These are phyloP conservation scores for Leptothorax acervorum DNA, from an alignment of 2,888 invertebrate species.

Conservation along the genomic window DNA sequence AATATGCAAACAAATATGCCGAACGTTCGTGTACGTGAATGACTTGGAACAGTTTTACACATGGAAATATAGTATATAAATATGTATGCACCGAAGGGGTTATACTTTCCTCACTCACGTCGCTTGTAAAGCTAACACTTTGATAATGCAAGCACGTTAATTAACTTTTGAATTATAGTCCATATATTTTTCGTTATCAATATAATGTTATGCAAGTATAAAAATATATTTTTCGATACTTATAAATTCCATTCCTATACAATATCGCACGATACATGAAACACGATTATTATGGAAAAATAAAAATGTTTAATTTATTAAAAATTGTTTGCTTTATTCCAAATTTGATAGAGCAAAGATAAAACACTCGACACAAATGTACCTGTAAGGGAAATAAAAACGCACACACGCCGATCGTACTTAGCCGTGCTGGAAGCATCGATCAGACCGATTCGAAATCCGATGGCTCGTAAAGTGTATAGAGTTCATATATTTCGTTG, in stretches of 20 bases:
- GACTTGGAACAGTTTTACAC: slow-evolving; percentile 14
- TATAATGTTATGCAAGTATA: neutral
- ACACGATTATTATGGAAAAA: neutral
- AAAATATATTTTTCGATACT: neutral
- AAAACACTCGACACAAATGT: slow-evolving; percentile 7
- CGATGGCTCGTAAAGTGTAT: slow-evolving; percentile 55
- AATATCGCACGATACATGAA: neutral
- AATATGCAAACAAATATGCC: slow-evolving; percentile 49
- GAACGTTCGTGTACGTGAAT: neutral
- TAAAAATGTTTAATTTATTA: neutral
- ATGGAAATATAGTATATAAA: neutral
- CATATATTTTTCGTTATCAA: neutral
- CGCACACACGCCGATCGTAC: slow-evolving; percentile 66
- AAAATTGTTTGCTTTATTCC: neutral
- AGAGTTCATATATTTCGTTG: slow-evolving; percentile 76
- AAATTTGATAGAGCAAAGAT: neutral
- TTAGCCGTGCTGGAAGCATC: slow-evolving; percentile 69
- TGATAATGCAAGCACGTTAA: slow-evolving; percentile 20
- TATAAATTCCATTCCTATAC: slow-evolving; percentile 28
- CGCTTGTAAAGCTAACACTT: neutral
- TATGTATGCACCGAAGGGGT: neutral
- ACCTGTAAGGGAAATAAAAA: neutral
- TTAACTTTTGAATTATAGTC: neutral
- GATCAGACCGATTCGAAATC: slow-evolving; percentile 72
- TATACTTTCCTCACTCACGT: neutral